Base-by-base conservation (phyloP, 2,797 vertebrate genomes). In the Phrynocephalus guinanensis region DNA sequence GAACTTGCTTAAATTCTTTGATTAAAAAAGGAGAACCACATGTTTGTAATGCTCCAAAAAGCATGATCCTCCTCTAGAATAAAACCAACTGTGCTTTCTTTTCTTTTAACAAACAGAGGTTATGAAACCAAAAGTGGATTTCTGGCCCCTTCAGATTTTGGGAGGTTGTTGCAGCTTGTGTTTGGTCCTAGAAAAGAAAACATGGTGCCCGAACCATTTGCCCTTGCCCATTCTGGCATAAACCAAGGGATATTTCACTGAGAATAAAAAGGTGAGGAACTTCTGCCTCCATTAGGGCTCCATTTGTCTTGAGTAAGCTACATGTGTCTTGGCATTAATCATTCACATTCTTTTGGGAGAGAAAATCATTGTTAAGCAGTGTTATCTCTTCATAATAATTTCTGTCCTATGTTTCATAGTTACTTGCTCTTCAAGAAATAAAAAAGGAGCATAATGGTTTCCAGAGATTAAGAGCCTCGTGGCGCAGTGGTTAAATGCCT, bases 241-340 rank as follows among this genome's bases (percentile, higher is more conserved):
- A 79, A 79, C 30, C 3, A 6, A 4, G 6, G 15, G 71, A 5
- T 3, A 24, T 92, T 85, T 89, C n/a, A 68, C 87, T 80, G 18
- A 79, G 68, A 26, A 16, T 82, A 56, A 24, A 79, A 30, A 20
- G 18, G 8, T 78, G 20, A 5, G 10, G 1, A 3, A 66, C n/a
- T 6, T 66, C 4, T 33, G 15, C 67, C 3, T 71, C 48, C 30
- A 44, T 83, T 16, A 82, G 30, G 6, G 9, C 48, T 7, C 79
- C 33, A 44, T 28, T 84, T 79, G 7, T 72, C 52, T 30, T 86
- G 2, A 13, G 20, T 60, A 56, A 72, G 63, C 78, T 66, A 76
- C 16, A 67, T 20, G 48, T 11, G 48, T n/a, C 48, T 71, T 38
- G 30, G 4, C 28, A 79, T 67, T 2, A 33, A 44, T 81, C 10